phyloP scores from a whole-genome alignment of 1,140 invertebrate genomes.

The Venturia canescens region DNA sequence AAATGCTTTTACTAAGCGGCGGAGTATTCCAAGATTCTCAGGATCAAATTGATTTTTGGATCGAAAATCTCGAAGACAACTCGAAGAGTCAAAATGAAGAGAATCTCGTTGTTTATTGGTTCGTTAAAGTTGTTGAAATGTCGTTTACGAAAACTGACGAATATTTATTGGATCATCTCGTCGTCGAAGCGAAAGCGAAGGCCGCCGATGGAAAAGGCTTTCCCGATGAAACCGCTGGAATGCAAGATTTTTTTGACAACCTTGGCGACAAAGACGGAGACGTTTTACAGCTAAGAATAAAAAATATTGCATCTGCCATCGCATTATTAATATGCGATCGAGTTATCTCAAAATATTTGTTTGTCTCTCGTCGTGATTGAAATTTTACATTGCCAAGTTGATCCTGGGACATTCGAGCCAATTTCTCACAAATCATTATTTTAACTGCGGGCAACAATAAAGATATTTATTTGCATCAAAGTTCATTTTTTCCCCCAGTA shows the following conservation, averaged over 20 bases:
- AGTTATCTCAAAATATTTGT: conserved; percentile 56
- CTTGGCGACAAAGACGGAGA: conserved; percentile 50
- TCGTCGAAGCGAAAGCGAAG: conserved; percentile 59
- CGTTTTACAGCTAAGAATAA: background rate
- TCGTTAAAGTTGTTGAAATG: conserved; percentile 64
- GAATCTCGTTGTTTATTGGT: conserved; percentile 62
- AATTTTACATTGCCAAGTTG: conserved; percentile 69
- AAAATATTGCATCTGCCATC: conserved; percentile 38
- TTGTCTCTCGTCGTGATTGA: conserved; percentile 62
- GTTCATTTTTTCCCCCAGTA: too few species aligned
- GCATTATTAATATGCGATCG: conserved; percentile 56
- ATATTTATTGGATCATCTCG: conserved; percentile 62
- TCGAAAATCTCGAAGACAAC: conserved; percentile 77
- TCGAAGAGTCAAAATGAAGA: conserved; percentile 65
- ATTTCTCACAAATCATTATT: too few species aligned
- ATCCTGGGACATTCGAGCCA: conserved; percentile 60
- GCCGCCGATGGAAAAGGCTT: conserved; percentile 48
- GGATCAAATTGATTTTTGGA: conserved; percentile 82
- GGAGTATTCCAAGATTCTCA: conserved; percentile 80
- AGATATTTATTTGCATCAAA: too few species aligned
- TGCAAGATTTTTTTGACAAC: conserved; percentile 62
- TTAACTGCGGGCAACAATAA: too few species aligned
- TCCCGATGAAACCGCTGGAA: conserved; percentile 10
- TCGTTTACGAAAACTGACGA: conserved; percentile 61
- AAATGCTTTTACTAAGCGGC: conserved; percentile 79